Evolutionary conservation across 2,888 invertebrate genomes (phyloP).

Genomic region (Nipponacmea schrenckii): DNA sequence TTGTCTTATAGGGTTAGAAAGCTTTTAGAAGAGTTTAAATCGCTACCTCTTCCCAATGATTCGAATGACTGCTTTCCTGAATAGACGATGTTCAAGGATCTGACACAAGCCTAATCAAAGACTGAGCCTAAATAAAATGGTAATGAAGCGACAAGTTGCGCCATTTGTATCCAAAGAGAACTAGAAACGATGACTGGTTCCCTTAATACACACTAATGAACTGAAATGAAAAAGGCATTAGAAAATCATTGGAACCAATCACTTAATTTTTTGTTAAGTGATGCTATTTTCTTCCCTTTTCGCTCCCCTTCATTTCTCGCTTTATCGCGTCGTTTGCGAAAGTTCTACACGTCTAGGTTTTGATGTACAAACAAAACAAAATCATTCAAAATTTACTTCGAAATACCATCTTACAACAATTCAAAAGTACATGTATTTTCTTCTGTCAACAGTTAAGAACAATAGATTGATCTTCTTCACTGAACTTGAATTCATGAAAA

Average conservation of each 20-base stretch:
- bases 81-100: neutral
- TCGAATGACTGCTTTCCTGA: neutral
- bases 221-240: slow-evolving; percentile 2
- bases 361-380: too few species aligned
- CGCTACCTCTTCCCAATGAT: neutral
- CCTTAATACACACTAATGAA: neutral
- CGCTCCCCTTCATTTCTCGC: too few species aligned
- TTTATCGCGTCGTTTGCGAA: too few species aligned
- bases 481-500: too few species aligned
- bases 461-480: too few species aligned
- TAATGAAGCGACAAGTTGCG: slow-evolving; percentile 20
- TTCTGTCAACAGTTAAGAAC: too few species aligned
- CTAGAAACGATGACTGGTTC: neutral
- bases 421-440: too few species aligned
- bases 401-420: too few species aligned
- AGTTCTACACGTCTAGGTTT: too few species aligned
- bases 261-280: too few species aligned
- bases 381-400: too few species aligned
- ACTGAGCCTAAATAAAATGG: neutral
- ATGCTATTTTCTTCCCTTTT: too few species aligned
- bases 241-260: neutral
- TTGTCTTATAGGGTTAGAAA: neutral
- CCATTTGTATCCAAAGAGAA: slow-evolving; percentile 19
- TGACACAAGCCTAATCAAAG: slow-evolving; percentile 1
- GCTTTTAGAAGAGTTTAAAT: slow-evolving; percentile 1